phyloP scores from a whole-genome alignment of 2,797 vertebrate species.

The Malacoraja senta region DNA sequence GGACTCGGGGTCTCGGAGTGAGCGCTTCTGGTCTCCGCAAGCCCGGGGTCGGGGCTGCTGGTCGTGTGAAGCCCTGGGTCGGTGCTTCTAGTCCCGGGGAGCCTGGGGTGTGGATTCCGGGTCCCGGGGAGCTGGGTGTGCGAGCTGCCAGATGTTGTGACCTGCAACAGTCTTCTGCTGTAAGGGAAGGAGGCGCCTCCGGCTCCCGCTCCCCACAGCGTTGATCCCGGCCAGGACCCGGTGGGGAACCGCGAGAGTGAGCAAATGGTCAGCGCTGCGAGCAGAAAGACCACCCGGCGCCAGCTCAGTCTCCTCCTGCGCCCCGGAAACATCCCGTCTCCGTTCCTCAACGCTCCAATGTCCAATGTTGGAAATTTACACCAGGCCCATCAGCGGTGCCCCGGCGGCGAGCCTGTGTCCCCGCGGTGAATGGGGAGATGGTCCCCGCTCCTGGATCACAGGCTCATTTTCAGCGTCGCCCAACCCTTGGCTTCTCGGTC shows the following conservation, averaged over 20 bases:
- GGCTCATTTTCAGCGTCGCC: not conserved
- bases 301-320: slow-evolving; percentile 66
- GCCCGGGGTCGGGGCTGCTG: too few relatives aligned
- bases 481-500: not conserved
- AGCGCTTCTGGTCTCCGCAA: not conserved
- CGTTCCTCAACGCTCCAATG: slow-evolving; percentile 41
- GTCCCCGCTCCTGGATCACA: not conserved
- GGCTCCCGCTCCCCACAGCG: slow-evolving; percentile 40
- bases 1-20: too few relatives aligned
- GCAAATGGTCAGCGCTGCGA: slow-evolving; percentile 65
- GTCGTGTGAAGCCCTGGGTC: too few relatives aligned
- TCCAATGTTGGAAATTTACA: slow-evolving; percentile 39
- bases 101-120: not conserved
- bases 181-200: too few relatives aligned
- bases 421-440: not conserved
- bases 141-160: not conserved
- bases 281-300: slow-evolving; percentile 70
- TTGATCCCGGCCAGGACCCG: slow-evolving; percentile 47
- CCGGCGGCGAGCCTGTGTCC: too few relatives aligned
- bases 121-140: not conserved
- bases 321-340: slow-evolving; percentile 62
- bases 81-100: not conserved
- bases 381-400: not conserved
- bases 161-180: not conserved
- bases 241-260: slow-evolving; percentile 70